Evolutionary conservation across 2,113 vertebrate genomes (phyloP).

Genomic region (Himantopus leucocephalus): DNA sequence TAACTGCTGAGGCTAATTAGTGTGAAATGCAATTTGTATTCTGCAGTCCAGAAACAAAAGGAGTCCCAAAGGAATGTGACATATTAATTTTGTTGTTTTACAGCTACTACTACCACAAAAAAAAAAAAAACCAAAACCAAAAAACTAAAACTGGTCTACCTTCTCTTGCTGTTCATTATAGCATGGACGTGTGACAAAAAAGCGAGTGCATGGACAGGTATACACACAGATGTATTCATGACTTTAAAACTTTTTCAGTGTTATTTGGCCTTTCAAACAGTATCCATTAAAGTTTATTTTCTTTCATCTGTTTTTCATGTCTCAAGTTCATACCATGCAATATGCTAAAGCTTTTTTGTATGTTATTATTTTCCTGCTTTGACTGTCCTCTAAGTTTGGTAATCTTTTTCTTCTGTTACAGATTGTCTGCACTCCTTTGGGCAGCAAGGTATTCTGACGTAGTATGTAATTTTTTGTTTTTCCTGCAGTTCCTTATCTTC

Average conservation of each 20-base stretch:
- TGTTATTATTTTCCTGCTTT: background rate
- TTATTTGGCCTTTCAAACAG: background rate
- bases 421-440: slow-evolving; percentile 26
- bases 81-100: background rate
- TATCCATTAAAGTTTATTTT: background rate
- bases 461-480: slow-evolving; percentile 57
- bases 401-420: slow-evolving; percentile 14
- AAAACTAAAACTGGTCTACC: background rate
- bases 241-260: background rate
- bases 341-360: background rate
- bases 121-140: background rate
- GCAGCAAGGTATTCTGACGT: slow-evolving; percentile 33
- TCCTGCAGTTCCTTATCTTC: slow-evolving; percentile 56
- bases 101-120: background rate
- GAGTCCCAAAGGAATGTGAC: slow-evolving; percentile 6
- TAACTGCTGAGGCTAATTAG: slow-evolving; percentile 24
- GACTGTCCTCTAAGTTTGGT: background rate
- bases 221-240: background rate
- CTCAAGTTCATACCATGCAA: background rate
- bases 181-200: background rate
- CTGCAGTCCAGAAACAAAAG: slow-evolving; percentile 15
- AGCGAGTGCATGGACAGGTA: background rate
- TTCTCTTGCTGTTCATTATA: background rate
- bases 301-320: background rate
- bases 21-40: slow-evolving; percentile 59